A percentile compares a stretch with the other conserved stretches of the same genome.
phyloP scores from a whole-genome alignment of 2,888 invertebrate genomes.

The Myathropa florea region DNA sequence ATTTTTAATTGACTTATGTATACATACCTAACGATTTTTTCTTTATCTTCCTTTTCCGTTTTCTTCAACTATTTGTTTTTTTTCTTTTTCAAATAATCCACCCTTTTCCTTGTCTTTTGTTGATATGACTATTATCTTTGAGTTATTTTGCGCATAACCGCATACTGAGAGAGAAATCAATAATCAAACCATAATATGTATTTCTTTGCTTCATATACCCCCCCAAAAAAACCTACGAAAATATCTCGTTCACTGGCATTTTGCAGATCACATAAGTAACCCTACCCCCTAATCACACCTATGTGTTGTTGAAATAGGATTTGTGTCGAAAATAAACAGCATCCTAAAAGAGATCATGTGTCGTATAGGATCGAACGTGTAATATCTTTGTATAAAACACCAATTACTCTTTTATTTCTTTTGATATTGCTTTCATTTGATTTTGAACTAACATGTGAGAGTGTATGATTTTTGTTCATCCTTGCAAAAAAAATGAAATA shows the following conservation, averaged over 20 bases:
- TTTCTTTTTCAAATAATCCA: not conserved
- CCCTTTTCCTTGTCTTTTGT: conserved; percentile 11
- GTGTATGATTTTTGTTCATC: conserved; percentile 68
- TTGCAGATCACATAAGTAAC: conserved; percentile 54
- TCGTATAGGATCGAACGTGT: conserved; percentile 41
- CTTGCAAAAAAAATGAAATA: conserved; percentile 73
- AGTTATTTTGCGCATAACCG: conserved; percentile 17
- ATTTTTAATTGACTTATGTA: conserved; percentile 54
- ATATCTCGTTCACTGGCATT: conserved; percentile 63
- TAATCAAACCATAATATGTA: not conserved
- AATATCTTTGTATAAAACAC: conserved; percentile 41
- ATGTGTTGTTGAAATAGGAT: conserved; percentile 48
- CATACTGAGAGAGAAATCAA: conserved; percentile 65
- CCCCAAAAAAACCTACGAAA: not conserved
- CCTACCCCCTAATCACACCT: conserved; percentile 28
- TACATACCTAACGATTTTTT: conserved; percentile 11
- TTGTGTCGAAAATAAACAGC: conserved; percentile 7
- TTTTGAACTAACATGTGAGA: conserved; percentile 68
- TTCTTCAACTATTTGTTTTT: not conserved
- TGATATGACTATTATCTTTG: not conserved
- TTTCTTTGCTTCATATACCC: conserved; percentile 3
- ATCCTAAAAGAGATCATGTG: conserved; percentile 40
- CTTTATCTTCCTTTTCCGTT: conserved; percentile 10
- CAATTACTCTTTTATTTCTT: conserved; percentile 18
- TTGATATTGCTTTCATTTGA: conserved; percentile 47